A percentile compares a stretch with the other conserved stretches of the same genome.
phyloP scores from a whole-genome alignment of 2,113 vertebrate genomes.

The Hippopotamus amphibius region DNA sequence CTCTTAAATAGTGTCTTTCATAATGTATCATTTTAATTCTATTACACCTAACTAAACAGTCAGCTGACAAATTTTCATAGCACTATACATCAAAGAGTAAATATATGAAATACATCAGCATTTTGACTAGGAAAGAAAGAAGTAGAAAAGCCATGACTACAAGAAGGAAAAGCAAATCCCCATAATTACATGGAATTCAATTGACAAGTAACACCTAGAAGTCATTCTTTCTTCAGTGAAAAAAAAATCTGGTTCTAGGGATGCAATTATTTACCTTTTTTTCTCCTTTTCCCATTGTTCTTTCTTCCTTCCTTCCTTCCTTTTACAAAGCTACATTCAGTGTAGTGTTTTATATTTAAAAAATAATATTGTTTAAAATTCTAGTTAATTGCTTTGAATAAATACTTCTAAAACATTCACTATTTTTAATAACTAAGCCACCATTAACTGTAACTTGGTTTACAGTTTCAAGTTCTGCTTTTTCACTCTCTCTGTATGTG shows the following conservation, averaged over 20 bases:
- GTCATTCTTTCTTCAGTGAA: background rate
- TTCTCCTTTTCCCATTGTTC: background rate
- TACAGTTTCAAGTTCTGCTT: background rate
- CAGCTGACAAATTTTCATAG: conserved; percentile 6
- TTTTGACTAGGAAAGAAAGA: conserved; percentile 19
- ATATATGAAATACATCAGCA: background rate
- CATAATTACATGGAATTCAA: background rate
- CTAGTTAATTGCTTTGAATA: background rate
- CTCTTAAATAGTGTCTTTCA: conserved; percentile 31
- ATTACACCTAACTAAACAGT: conserved; percentile 1
- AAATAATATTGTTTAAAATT: background rate
- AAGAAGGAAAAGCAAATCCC: background rate
- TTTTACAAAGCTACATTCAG: conserved; percentile 15
- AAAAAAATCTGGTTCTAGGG: background rate
- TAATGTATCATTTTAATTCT: conserved; percentile 50
- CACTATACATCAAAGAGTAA: background rate
- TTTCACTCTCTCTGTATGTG: background rate
- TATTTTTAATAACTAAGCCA: background rate
- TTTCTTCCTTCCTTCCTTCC: background rate
- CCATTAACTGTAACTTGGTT: background rate
- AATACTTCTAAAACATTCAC: background rate
- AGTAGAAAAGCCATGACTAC: background rate
- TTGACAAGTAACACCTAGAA: background rate
- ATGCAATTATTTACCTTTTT: background rate
- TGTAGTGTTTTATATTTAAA: background rate